Base-by-base conservation (phyloP, 2,888 invertebrate species). In the Yponomeuta cagnagella region DNA sequence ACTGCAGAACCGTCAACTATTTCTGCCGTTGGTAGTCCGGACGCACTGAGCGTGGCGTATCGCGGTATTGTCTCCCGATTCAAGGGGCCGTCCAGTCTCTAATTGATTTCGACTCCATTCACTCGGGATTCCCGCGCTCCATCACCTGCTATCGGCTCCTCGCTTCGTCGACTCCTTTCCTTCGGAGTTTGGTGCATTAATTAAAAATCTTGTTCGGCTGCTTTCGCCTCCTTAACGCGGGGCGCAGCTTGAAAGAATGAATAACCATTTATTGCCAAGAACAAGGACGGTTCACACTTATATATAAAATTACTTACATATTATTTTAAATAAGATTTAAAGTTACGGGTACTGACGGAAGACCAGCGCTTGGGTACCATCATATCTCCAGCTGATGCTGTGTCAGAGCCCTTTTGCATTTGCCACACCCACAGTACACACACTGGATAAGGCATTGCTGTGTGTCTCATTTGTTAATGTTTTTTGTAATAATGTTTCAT, bases 81-180 rank as follows among this genome's bases (percentile, higher is more conserved):
- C 63, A 31, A 37, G 63, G 70, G 37, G 63, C 63, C 71, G 23
- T 66, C 43, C 70, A 52, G 33, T 48, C 23, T 58, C 71, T 71
- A 71, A 71, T 71, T 71, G 71, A 71, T 71, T 63, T 63, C 48
- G 63, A 63, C 48, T 68, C 64, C 43, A 71, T 71, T 68, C 43
- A 63, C 33, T 58, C 43, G 48, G 52, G 58, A 69, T 69, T 48
- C 68, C 68, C 10, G n/a, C 68, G 52, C 15, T 67, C 33, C 15
- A 15, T 37, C 30, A 64, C 30, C 23, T 64, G 64, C 52, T 58
- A 15, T 58, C 52, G 52, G 8, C 52, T 58, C 8, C 43, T 15
- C 52, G 52, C 52, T 58, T 15, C 52, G 52, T 12, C 15, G 52
- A 58, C 12, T 58, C 52, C 52, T 15, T 58, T 58, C 52, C 52